Conservation (phyloP, 2,888 invertebrate species). For the Notocelia uddmanniana region DNA sequence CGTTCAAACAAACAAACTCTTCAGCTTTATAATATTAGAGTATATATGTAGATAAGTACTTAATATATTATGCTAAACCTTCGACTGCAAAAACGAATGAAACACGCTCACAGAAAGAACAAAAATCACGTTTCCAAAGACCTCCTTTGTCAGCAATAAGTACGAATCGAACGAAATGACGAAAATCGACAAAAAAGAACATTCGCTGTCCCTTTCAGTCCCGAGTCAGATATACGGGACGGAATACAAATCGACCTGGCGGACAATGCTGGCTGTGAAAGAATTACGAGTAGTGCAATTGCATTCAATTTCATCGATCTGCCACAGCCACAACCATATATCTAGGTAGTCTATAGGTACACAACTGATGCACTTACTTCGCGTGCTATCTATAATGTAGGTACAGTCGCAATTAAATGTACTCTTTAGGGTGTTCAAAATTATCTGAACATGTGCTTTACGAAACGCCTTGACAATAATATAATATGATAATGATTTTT, state of each 20-base stretch:
- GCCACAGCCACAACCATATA: background rate
- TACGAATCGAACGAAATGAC: conserved; percentile 28
- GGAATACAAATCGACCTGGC: conserved; percentile 34
- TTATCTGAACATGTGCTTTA: no score
- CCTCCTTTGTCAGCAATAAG: conserved; percentile 30
- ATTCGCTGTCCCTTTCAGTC: conserved; percentile 26
- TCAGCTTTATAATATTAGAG: no score
- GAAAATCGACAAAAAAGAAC: conserved; percentile 37
- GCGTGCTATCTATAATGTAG: no score
- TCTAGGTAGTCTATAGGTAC: no score
- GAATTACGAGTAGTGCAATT: conserved; percentile 44
- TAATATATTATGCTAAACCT: no score
- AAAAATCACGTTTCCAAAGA: background rate
- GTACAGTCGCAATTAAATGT: no score
- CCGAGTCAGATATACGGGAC: conserved; percentile 35
- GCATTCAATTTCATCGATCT: conserved; percentile 35
- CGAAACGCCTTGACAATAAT: no score
- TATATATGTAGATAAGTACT: no score
- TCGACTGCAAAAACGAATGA: background rate
- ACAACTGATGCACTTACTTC: no score
- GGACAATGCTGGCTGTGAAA: conserved; percentile 35
- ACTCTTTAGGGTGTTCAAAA: no score
- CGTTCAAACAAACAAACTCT: no score
- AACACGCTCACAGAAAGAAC: background rate
- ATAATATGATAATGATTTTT: no score